Evolutionary conservation across 1,140 invertebrate species (phyloP).

Genomic region (Saccostrea glomerata): DNA sequence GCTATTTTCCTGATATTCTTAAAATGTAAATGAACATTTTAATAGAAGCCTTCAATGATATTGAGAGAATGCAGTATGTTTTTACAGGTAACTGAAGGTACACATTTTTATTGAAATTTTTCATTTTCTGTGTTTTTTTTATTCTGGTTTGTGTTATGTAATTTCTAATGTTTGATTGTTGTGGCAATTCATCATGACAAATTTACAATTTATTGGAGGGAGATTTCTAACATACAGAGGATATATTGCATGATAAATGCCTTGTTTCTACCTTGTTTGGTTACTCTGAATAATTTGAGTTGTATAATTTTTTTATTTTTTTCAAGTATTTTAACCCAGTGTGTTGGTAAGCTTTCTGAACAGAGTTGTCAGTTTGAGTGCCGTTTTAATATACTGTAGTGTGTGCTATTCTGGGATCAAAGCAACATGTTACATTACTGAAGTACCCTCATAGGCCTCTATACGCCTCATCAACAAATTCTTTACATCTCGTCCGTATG

Average conservation of each 20-base stretch:
- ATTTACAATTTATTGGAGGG: neutral
- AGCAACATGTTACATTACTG: neutral
- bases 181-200: neutral
- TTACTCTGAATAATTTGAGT: neutral
- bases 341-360: neutral
- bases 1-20: no score
- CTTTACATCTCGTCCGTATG: no score
- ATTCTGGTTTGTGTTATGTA: neutral
- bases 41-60: no score
- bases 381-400: neutral
- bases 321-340: neutral
- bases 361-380: neutral
- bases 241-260: neutral
- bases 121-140: neutral
- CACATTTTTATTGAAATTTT: neutral
- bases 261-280: neutral
- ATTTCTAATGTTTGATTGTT: neutral
- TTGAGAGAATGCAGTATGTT: no score
- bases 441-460: neutral
- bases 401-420: slow-evolving; percentile 16
- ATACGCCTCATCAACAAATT: no score
- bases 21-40: no score
- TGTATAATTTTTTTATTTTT: neutral
- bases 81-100: neutral
- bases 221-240: neutral